Percentiles rank a stretch among this genome's conserved stretches.
Evolutionary conservation across 2,113 vertebrate genomes (phyloP).

Genomic region (Ictidomys tridecemlineatus): DNA sequence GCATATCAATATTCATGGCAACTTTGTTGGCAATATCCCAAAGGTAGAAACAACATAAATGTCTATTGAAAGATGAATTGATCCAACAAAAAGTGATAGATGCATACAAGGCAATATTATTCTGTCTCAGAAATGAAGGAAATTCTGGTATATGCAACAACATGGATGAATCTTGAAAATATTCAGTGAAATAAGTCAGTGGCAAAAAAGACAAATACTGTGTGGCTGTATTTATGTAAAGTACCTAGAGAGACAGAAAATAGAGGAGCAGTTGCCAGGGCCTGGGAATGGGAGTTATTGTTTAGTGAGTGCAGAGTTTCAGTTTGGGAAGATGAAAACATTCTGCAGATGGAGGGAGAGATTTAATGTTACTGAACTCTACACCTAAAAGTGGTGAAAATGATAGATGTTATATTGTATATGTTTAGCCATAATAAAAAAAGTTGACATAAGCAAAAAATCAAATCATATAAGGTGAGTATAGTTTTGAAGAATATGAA

Average conservation of each 20-base stretch:
- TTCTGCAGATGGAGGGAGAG: not conserved
- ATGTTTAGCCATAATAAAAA: not conserved
- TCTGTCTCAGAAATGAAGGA: constrained; percentile 34
- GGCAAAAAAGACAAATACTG: not conserved
- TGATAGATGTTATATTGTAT: not conserved
- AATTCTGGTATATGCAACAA: not conserved
- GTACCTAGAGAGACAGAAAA: not conserved
- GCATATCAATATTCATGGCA: not conserved
- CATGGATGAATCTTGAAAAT: not conserved
- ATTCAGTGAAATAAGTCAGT: not conserved
- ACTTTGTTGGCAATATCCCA: not conserved
- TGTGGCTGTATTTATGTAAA: not conserved
- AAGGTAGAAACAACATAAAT: not conserved
- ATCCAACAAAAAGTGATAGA: not conserved
- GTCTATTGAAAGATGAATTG: not conserved
- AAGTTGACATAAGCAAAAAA: not conserved
- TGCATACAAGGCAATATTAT: not conserved
- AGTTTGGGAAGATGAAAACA: not conserved
- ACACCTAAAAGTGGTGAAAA: not conserved
- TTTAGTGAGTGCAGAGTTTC: not conserved
- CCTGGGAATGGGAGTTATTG: not conserved
- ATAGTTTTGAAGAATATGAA: constrained; percentile 20
- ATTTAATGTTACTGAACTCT: not conserved
- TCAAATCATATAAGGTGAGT: not conserved
- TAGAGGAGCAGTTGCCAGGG: not conserved